Percentiles rank a stretch among this genome's conserved stretches.
These are phyloP conservation scores for Dexiosoma caninum DNA, from an alignment of 2,888 invertebrate genomes.

Conservation along the genomic window DNA sequence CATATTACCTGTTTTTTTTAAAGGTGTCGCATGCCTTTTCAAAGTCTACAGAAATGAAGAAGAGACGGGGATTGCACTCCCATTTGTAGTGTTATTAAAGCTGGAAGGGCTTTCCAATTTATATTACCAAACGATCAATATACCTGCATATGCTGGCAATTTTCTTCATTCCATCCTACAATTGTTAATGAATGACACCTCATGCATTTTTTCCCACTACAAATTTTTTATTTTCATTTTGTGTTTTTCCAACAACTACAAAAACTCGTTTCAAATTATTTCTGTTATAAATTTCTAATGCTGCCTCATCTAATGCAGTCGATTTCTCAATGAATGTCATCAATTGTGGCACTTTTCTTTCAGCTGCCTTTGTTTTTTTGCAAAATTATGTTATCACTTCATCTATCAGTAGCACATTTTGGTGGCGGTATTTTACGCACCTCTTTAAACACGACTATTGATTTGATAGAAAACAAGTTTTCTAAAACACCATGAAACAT, in stretches of 20 bases:
- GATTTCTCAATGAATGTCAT: conserved; percentile 37
- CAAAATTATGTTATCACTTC: conserved; percentile 60
- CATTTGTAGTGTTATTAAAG: too few species aligned
- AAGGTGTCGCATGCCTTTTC: too few species aligned
- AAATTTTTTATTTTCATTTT: too few species aligned
- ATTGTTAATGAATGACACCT: neutral
- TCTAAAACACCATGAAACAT: conserved; percentile 44
- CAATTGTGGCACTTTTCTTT: conserved; percentile 37
- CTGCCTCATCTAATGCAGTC: neutral
- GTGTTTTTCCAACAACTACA: neutral
- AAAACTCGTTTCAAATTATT: neutral
- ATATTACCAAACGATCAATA: too few species aligned
- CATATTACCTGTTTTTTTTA: too few species aligned
- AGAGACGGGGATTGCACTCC: too few species aligned
- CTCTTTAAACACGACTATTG: conserved; percentile 67
- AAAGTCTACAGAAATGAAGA: too few species aligned
- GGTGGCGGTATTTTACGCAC: conserved; percentile 55
- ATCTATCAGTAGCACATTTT: conserved; percentile 59
- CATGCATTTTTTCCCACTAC: neutral
- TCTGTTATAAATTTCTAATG: neutral
- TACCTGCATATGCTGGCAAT: too few species aligned
- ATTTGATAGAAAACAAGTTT: conserved; percentile 45
- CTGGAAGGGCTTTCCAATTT: too few species aligned
- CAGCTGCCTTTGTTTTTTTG: neutral
- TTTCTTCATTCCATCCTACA: too few species aligned